A percentile compares a stretch with the other conserved stretches of the same genome.
Conservation (phyloP, 2,888 invertebrate genomes). For the Chymomyza procnemis region DNA sequence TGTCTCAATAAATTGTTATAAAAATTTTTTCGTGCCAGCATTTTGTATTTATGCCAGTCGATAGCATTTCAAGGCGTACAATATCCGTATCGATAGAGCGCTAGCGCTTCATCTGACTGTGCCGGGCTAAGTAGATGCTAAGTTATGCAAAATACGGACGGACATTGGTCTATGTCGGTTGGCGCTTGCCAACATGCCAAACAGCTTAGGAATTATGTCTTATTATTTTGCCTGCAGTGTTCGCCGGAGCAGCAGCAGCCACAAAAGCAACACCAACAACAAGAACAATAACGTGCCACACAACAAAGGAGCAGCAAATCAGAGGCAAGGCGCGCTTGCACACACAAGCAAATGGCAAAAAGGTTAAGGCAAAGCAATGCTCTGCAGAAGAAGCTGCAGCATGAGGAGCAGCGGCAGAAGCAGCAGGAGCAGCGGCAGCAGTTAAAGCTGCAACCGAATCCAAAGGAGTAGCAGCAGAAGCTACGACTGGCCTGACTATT, state of each 20-base stretch:
- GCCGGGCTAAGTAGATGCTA: slow-evolving; percentile 15
- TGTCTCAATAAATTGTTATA: slow-evolving; percentile 1
- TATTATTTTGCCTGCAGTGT: slow-evolving; percentile 42
- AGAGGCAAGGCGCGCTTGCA: slow-evolving; percentile 4
- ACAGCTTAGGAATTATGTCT: slow-evolving; percentile 40
- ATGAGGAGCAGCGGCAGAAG: background rate
- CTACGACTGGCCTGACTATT: background rate
- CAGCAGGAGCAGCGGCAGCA: background rate
- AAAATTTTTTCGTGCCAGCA: background rate
- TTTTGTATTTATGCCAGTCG: background rate
- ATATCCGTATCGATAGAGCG: background rate
- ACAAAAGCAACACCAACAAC: slow-evolving; percentile 4
- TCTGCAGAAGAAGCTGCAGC: slow-evolving; percentile 1
- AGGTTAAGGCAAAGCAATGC: background rate
- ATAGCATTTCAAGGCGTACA: background rate
- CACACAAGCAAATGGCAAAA: background rate
- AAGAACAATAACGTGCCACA: slow-evolving; percentile 1
- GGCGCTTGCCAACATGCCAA: slow-evolving; percentile 17
- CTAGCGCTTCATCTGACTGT: background rate
- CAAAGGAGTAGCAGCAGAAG: background rate
- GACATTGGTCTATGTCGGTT: slow-evolving; percentile 13
- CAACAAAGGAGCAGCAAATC: slow-evolving; percentile 37
- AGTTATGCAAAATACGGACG: slow-evolving; percentile 41
- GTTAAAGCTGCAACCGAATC: too few species aligned
- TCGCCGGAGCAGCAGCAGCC: background rate